Percentiles rank a stretch among this genome's conserved stretches.
These are phyloP conservation scores for Epicauta chinensis DNA, from an alignment of 1,140 invertebrate genomes.

Conservation along the genomic window DNA sequence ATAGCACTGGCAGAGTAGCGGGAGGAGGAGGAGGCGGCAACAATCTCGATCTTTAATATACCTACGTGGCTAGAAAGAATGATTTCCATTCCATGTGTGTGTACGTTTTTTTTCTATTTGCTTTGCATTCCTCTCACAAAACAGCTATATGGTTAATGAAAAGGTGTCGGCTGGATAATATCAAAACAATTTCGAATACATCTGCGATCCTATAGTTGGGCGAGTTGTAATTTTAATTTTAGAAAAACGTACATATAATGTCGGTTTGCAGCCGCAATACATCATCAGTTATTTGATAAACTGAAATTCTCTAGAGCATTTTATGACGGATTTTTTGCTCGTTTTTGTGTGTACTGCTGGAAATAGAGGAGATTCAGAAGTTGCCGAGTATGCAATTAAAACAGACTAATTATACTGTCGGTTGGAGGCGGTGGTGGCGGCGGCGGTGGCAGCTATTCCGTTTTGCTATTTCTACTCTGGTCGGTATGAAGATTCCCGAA, in stretches of 20 bases:
- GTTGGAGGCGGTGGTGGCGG: no score
- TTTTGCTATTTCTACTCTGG: slow-evolving; percentile 8
- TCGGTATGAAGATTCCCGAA: slow-evolving; percentile 12
- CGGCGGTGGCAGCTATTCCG: slow-evolving; percentile 17
- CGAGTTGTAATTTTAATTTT: not conserved
- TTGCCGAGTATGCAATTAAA: slow-evolving; percentile 26
- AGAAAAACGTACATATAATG: not conserved
- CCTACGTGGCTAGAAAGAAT: no score
- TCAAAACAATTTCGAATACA: not conserved
- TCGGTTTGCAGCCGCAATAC: not conserved
- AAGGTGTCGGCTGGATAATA: not conserved
- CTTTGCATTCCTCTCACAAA: no score
- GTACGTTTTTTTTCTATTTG: no score
- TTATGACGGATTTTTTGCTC: slow-evolving; percentile 14
- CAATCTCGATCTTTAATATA: no score
- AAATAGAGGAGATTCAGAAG: slow-evolving; percentile 6
- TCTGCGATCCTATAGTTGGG: no score
- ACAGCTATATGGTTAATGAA: no score
- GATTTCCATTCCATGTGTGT: no score
- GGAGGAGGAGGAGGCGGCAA: no score
- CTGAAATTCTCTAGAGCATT: slow-evolving; percentile 5
- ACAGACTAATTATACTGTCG: slow-evolving; percentile 24
- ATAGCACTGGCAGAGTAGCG: no score
- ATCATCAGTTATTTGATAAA: slow-evolving; percentile 8
- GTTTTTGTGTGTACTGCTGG: slow-evolving; percentile 2